phyloP scores from a whole-genome alignment of 2,797 vertebrate species.

The Lacerta bilineata region DNA sequence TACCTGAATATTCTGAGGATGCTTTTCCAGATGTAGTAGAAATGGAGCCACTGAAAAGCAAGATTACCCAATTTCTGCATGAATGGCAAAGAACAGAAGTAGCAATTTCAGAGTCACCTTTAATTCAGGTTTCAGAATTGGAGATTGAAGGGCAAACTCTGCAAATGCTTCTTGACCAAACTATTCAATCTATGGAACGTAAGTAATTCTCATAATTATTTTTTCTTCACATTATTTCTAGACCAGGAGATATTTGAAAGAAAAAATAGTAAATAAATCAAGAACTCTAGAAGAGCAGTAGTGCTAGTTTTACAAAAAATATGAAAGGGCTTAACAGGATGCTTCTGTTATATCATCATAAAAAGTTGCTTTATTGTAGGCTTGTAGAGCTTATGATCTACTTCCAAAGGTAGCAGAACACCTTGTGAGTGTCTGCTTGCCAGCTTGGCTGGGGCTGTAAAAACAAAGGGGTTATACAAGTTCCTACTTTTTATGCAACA shows the following conservation, averaged over 20 bases:
- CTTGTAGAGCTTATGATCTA: neutral
- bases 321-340: neutral
- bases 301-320: neutral
- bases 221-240: conserved; percentile 9
- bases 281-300: neutral
- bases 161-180: conserved; percentile 84
- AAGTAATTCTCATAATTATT: conserved; percentile 68
- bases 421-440: neutral
- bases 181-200: conserved; percentile 87
- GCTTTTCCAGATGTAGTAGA: conserved; percentile 85
- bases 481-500: neutral
- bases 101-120: conserved; percentile 64
- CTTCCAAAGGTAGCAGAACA: neutral
- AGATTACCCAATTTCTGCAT: conserved; percentile 76
- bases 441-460: neutral
- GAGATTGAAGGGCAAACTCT: conserved; percentile 85
- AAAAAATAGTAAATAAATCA: neutral
- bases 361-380: neutral
- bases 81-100: conserved; percentile 82
- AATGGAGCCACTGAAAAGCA: conserved; percentile 82
- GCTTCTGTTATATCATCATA: neutral
- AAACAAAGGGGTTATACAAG: neutral
- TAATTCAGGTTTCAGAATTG: conserved; percentile 71
- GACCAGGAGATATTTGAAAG: neutral
- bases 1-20: conserved; percentile 79